phyloP scores from a whole-genome alignment of 2,113 vertebrate species.

The Bubo bubo region DNA sequence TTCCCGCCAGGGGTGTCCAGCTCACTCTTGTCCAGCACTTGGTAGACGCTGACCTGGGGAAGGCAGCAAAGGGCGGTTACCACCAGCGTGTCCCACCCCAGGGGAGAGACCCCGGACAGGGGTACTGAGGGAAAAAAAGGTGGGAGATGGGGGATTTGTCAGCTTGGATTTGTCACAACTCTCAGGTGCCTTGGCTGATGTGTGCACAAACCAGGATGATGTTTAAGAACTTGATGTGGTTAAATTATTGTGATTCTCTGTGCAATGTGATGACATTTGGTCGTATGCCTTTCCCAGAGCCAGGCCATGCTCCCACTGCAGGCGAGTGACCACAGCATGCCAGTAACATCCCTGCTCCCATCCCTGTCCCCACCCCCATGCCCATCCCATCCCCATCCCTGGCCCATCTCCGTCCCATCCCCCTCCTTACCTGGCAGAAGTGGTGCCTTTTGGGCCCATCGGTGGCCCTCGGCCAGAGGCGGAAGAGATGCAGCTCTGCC shows the following conservation, averaged over 20 bases:
- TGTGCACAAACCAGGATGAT: neutral
- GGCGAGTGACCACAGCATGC: neutral
- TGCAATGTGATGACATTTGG: fast-evolving
- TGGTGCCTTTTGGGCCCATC: conserved; percentile 75
- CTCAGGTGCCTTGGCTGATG: neutral
- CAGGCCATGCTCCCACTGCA: fast-evolving
- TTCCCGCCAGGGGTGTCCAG: conserved; percentile 63
- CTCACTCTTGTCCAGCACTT: conserved; percentile 74
- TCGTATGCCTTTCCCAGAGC: neutral
- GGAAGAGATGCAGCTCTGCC: conserved; percentile 90
- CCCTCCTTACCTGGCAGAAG: conserved; percentile 82
- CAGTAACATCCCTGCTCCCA: neutral
- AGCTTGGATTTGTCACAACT: neutral
- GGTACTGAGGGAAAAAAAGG: too few species aligned
- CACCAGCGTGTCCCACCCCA: fast-evolving
- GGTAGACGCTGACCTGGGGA: conserved; percentile 85
- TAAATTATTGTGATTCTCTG: neutral
- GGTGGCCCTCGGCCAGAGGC: conserved; percentile 71
- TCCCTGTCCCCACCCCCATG: neutral
- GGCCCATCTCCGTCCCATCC: fast-evolving
- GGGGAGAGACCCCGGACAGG: neutral
- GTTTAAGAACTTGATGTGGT: neutral
- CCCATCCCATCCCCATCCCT: neutral
- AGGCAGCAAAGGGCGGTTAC: neutral
- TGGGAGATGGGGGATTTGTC: neutral